Conservation (phyloP, 2,113 vertebrate genomes). For the Cryptoleucopteryx plumbea region DNA sequence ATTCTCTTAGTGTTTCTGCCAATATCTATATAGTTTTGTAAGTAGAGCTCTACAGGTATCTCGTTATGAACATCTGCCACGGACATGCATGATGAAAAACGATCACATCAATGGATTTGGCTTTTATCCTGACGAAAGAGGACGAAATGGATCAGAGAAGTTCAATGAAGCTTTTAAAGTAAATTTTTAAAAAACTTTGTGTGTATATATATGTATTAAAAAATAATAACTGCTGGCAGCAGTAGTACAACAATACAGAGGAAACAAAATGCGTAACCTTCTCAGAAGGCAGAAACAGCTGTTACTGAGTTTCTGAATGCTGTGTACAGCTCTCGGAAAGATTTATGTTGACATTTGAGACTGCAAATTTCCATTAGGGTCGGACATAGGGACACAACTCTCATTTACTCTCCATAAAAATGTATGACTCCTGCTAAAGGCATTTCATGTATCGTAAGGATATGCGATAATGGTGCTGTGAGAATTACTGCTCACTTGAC, state of each 20-base stretch:
- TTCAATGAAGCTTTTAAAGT: neutral
- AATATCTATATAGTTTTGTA: neutral
- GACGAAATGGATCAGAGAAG: neutral
- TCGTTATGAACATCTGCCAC: neutral
- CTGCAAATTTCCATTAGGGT: slow-evolving; percentile 11
- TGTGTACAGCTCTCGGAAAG: neutral
- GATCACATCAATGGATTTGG: neutral
- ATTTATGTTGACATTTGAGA: slow-evolving; percentile 28
- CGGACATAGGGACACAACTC: neutral
- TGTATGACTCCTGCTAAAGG: slow-evolving; percentile 10
- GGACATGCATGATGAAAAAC: neutral
- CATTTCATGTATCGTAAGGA: slow-evolving; percentile 5
- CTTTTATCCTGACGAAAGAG: neutral
- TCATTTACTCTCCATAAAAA: slow-evolving; percentile 47
- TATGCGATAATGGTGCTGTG: neutral
- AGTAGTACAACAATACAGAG: neutral
- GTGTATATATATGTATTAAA: neutral
- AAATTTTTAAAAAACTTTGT: neutral
- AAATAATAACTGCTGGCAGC: neutral
- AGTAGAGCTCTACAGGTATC: neutral
- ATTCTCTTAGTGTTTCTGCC: neutral
- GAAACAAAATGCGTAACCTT: neutral
- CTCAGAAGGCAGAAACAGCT: neutral
- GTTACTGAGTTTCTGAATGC: neutral
- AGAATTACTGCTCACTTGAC: slow-evolving; percentile 46